Evolutionary conservation across 2,113 vertebrate species (phyloP), one percentile per base, ranked within the genome.

Genomic region (Melanocharis versteri): DNA sequence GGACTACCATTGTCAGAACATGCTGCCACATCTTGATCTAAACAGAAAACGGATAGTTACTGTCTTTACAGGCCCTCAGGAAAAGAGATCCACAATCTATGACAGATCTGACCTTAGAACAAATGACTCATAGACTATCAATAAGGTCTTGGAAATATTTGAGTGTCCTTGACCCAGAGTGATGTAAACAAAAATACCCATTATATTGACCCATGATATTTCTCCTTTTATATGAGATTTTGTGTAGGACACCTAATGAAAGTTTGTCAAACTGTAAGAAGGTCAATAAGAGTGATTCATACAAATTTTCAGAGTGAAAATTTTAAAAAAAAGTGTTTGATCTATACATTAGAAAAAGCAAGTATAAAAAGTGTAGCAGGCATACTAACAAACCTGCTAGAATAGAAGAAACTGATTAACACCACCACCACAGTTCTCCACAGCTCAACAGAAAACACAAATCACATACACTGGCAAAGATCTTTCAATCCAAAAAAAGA

Each of bases 221-320:
- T 54, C 51, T 87, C n/a, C 15, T 87, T 92, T 64, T 71, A 69
- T 51, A 57, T 9, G 37, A 40, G n/a, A 48, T 78, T 84, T 75
- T 83, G 47, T 45, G 28, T 60, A 53, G 60, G 37, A 83, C 28
- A 82, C 47, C 56, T 73, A 60, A 93, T 95, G 85, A 92, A 81
- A 96, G 15, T 45, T 84, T 79, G 26, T 57, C 65, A 75, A 71
- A 90, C 35, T 37, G 9, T 30, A 81, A 90, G 42, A 72, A 70
- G 72, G 61, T 90, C 90, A 86, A 39, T 81, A 81, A 90, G 24
- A 90, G 70, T 22, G 33, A 95, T 44, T 85, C 53, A 61, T 31
- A 87, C 40, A 84, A 87, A 92, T 90, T 93, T 92, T 78, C 80
- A 92, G 72, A 58, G 53, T 15, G 39, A 82, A 94, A 84, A 40